Conservation (phyloP, 2,113 vertebrate genomes). For the Macroglossus sobrinus region DNA sequence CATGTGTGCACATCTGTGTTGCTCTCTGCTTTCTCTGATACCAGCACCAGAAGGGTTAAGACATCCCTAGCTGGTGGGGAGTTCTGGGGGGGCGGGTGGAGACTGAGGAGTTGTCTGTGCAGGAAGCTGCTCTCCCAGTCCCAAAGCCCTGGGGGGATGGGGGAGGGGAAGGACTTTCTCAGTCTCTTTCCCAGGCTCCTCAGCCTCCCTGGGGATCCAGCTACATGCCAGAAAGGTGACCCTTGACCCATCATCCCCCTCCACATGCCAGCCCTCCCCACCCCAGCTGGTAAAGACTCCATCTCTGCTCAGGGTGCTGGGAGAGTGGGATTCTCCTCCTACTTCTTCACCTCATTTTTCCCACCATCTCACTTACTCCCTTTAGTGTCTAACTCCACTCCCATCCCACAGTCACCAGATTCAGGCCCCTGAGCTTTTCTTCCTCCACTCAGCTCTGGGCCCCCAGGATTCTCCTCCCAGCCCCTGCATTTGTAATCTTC, state of each 20-base stretch:
- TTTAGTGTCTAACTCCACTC: slow-evolving; percentile 62
- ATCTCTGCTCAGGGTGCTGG: not conserved
- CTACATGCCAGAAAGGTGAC: slow-evolving; percentile 76
- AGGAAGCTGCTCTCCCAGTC: slow-evolving; percentile 68
- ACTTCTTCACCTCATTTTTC: slow-evolving; percentile 11
- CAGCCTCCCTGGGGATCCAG: slow-evolving; percentile 67
- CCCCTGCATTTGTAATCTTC: slow-evolving; percentile 56
- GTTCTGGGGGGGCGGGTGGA: not conserved
- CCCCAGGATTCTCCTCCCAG: slow-evolving; percentile 63
- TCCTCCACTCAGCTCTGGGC: slow-evolving; percentile 47
- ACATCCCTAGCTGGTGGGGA: not conserved
- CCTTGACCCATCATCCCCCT: slow-evolving; percentile 79
- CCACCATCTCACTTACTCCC: slow-evolving; percentile 59
- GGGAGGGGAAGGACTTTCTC: slow-evolving; percentile 3
- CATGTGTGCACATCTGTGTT: not conserved
- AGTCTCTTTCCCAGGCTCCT: slow-evolving; percentile 74
- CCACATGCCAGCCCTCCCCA: slow-evolving; percentile 61
- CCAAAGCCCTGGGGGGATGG: slow-evolving; percentile 45
- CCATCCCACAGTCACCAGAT: slow-evolving; percentile 60
- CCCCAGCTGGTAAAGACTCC: slow-evolving; percentile 61
- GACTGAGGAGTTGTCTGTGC: slow-evolving; percentile 40
- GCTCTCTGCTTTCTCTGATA: not conserved
- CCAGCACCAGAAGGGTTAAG: slow-evolving; percentile 71
- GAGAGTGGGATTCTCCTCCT: not conserved
- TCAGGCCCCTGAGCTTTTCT: slow-evolving; percentile 68